phyloP scores from a whole-genome alignment of 2,888 invertebrate species.

The Noctua comes region DNA sequence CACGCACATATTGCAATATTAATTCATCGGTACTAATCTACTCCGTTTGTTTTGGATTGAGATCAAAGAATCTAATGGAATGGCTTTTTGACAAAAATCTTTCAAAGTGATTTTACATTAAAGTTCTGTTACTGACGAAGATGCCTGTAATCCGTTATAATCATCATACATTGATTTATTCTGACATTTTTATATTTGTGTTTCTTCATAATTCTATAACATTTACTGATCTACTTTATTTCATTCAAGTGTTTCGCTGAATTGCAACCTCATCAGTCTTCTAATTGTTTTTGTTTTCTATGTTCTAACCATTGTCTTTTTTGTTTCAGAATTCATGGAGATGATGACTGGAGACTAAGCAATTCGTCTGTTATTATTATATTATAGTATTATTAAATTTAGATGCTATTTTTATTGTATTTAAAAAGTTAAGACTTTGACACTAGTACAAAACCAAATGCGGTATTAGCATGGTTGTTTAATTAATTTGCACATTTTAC shows the following conservation, averaged over 20 bases:
- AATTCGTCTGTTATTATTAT: conserved; percentile 62
- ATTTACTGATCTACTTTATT: conserved; percentile 21
- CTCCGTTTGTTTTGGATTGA: conserved; percentile 63
- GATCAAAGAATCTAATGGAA: conserved; percentile 65
- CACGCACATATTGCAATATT: conserved; percentile 45
- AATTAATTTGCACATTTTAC: conserved; percentile 71
- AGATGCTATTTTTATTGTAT: conserved; percentile 81
- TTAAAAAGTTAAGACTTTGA: conserved; percentile 80
- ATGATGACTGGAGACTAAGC: conserved; percentile 97
- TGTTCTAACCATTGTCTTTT: conserved; percentile 48
- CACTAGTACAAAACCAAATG: conserved; percentile 86
- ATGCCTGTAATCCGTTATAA: not conserved
- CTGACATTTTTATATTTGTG: not conserved
- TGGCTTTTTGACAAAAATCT: conserved; percentile 40
- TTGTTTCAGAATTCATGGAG: conserved; percentile 96
- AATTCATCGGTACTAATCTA: conserved; percentile 53
- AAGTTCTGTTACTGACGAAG: conserved; percentile 16
- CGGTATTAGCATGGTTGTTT: conserved; percentile 86
- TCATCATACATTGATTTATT: conserved; percentile 25
- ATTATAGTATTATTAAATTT: conserved; percentile 80
- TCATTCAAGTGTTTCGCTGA: not conserved
- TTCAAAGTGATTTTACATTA: conserved; percentile 29
- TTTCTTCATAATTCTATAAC: not conserved
- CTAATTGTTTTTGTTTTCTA: not conserved
- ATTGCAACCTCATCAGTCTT: not conserved